A percentile compares a stretch with the other conserved stretches of the same genome.
phyloP scores from a whole-genome alignment of 2,888 invertebrate species.

The Drosophila phalerata region DNA sequence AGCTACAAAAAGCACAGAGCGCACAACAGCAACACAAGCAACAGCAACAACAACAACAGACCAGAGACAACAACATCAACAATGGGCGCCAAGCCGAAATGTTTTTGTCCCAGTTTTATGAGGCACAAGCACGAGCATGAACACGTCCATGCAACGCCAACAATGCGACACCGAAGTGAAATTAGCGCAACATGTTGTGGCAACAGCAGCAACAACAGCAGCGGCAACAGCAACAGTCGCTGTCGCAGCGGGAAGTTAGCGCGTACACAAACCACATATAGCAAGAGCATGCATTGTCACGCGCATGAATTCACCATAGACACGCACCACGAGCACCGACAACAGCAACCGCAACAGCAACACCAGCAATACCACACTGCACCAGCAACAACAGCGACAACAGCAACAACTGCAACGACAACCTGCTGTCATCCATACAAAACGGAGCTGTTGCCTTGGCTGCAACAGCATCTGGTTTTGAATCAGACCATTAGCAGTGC shows the following conservation, averaged over 20 bases:
- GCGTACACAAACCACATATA: conserved; percentile 69
- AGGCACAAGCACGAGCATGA: conserved; percentile 65
- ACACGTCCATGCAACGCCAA: conserved; percentile 35
- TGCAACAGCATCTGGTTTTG: conserved; percentile 85
- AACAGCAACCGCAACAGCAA: conserved; percentile 23
- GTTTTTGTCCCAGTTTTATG: conserved; percentile 75
- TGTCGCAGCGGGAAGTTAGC: conserved; percentile 45
- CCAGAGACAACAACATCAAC: conserved; percentile 28
- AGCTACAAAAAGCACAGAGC: conserved; percentile 50
- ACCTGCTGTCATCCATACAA: conserved; percentile 65
- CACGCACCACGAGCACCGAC: conserved; percentile 57
- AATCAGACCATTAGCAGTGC: conserved; percentile 78
- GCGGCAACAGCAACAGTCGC: conserved; percentile 26
- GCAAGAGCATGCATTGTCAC: conserved; percentile 69
- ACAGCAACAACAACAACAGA: conserved; percentile 24
- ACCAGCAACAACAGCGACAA: conserved; percentile 20
- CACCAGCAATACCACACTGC: conserved; percentile 45
- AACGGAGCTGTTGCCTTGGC: conserved; percentile 85
- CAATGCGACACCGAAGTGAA: conserved; percentile 38
- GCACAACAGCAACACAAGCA: conserved; percentile 23
- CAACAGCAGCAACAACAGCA: conserved; percentile 35
- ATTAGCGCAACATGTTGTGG: conserved; percentile 40
- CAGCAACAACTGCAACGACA: conserved; percentile 16
- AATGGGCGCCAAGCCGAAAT: conserved; percentile 55
- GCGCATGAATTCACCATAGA: conserved; percentile 71